Percentiles rank a stretch among this genome's conserved stretches.
Evolutionary conservation across 2,797 vertebrate genomes (phyloP).

Genomic region (Macrochelys suwanniensis): DNA sequence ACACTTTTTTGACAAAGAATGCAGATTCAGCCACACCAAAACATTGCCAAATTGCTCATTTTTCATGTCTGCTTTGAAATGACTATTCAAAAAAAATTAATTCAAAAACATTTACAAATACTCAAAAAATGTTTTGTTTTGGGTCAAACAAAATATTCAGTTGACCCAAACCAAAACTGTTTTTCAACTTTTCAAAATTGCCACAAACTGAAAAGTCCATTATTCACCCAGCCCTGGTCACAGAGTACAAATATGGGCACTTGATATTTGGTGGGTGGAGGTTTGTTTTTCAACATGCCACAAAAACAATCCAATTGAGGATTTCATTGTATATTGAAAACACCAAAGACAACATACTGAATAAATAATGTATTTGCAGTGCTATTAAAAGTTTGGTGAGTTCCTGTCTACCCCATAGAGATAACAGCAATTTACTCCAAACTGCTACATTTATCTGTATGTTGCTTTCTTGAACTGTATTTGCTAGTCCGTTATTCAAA

Average conservation of each 20-base stretch:
- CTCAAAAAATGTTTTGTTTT: no score
- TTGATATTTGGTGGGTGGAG: neutral
- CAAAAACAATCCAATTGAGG: neutral
- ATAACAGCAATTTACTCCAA: neutral
- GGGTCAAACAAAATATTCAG: no score
- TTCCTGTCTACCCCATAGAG: neutral
- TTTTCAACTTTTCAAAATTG: no score
- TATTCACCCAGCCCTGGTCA: neutral
- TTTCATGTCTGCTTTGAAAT: no score
- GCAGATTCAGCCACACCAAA: no score
- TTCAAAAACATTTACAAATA: no score
- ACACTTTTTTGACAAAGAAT: no score
- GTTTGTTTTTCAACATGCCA: neutral
- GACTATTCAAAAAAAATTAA: no score
- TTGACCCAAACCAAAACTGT: no score
- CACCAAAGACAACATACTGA: neutral
- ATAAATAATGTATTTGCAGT: neutral
- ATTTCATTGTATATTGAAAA: neutral
- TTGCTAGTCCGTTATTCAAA: neutral
- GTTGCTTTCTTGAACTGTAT: neutral
- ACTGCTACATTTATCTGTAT: neutral
- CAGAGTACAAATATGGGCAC: neutral
- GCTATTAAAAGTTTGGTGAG: neutral
- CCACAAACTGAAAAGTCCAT: no score
- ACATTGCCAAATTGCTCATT: no score